These are phyloP conservation scores for Pontoporia blainvillei DNA, from an alignment of 2,113 vertebrate species.

Conservation along the genomic window DNA sequence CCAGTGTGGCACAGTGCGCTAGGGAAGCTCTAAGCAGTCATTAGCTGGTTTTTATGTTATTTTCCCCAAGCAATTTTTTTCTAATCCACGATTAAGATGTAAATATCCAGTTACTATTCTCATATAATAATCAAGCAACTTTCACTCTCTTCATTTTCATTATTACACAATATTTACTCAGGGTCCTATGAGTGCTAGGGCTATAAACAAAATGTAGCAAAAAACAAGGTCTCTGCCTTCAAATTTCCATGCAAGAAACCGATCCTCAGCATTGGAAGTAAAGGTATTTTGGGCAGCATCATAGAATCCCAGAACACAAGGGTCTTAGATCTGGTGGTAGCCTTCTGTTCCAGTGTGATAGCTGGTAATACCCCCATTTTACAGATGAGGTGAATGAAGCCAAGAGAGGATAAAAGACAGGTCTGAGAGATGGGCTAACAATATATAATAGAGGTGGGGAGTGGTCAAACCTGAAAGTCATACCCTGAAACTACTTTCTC, in stretches of 20 bases:
- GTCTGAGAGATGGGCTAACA: background rate
- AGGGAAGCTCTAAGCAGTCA: slow-evolving; percentile 17
- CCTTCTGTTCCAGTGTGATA: background rate
- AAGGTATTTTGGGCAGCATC: background rate
- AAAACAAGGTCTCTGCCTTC: background rate
- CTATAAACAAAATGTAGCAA: background rate
- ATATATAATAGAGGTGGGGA: background rate
- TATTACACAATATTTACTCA: slow-evolving; percentile 35
- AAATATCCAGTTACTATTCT: slow-evolving; percentile 39
- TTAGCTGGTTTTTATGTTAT: background rate
- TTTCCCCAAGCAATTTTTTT: slow-evolving; percentile 6
- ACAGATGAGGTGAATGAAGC: background rate
- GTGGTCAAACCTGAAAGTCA: background rate
- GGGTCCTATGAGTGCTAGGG: background rate
- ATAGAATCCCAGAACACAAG: background rate
- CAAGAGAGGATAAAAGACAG: background rate
- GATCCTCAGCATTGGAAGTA: background rate
- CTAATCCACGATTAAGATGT: slow-evolving; percentile 50
- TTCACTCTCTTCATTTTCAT: slow-evolving; percentile 14
- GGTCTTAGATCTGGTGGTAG: background rate
- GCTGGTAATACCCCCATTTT: background rate
- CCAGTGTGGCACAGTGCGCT: slow-evolving; percentile 15
- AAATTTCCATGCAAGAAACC: background rate
- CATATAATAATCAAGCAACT: background rate
- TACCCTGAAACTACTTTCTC: background rate